Conservation (phyloP, 1,140 invertebrate species). For the Eulimnadia texana region DNA sequence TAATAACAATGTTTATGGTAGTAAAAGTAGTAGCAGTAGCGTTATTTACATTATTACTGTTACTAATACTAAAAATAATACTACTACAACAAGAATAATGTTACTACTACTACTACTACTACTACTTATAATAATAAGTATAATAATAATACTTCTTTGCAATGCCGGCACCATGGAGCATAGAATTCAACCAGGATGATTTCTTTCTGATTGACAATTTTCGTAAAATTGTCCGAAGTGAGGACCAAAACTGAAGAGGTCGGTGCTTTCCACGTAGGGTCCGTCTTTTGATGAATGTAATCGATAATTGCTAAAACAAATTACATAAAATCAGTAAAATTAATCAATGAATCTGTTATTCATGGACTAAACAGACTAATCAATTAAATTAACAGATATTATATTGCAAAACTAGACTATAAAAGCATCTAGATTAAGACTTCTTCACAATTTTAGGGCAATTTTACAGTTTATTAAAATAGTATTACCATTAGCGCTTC, state of each 20-base stretch:
- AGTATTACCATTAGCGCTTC: slow-evolving; percentile 28
- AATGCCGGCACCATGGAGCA: slow-evolving; percentile 39
- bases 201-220: slow-evolving; percentile 32
- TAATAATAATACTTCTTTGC: slow-evolving; percentile 27
- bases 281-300: slow-evolving; percentile 33
- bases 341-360: neutral
- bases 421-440: no score
- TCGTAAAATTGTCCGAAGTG: slow-evolving; percentile 37
- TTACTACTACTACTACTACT: no score
- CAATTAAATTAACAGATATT: no score
- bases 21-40: no score
- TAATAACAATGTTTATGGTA: no score
- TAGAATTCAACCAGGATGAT: slow-evolving; percentile 45
- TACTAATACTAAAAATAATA: no score
- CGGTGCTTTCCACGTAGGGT: slow-evolving; percentile 40
- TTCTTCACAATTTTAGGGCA: neutral
- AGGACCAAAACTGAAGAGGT: slow-evolving; percentile 39
- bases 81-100: no score
- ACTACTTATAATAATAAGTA: no score
- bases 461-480: neutral
- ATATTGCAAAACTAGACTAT: no score
- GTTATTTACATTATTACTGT: no score
- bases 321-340: neutral
- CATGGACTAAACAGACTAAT: neutral
- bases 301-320: slow-evolving; percentile 31